These are phyloP conservation scores for Ochropleura plecta DNA, from an alignment of 2,888 invertebrate species.

Conservation along the genomic window DNA sequence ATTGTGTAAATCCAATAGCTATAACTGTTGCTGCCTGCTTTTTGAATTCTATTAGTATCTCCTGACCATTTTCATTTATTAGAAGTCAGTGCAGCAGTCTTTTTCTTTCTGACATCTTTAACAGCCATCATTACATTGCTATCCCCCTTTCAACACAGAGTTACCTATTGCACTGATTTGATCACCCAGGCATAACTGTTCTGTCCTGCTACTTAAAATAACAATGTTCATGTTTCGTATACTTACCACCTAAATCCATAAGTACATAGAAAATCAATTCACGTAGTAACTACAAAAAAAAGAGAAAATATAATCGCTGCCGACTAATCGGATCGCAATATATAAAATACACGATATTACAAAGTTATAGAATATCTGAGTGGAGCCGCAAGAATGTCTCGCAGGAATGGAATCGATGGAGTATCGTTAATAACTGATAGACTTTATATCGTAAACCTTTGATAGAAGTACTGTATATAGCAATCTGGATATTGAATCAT, in stretches of 20 bases:
- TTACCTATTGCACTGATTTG: neutral
- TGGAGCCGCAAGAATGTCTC: constrained; percentile 46
- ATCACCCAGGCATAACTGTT: too few relatives aligned
- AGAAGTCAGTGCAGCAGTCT: neutral
- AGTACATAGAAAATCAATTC: neutral
- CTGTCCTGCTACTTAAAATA: neutral
- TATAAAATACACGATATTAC: constrained; percentile 2
- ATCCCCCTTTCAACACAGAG: neutral
- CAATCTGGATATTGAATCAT: constrained; percentile 4
- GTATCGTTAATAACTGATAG: constrained; percentile 47
- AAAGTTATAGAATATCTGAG: constrained; percentile 43
- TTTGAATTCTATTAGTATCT: neutral
- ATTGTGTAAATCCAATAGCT: neutral
- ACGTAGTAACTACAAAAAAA: neutral
- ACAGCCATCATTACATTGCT: neutral
- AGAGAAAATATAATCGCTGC: neutral
- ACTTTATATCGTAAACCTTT: constrained; percentile 33
- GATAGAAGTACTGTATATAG: constrained; percentile 5
- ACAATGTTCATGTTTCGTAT: neutral
- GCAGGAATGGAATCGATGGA: constrained; percentile 40
- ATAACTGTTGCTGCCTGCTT: too few relatives aligned
- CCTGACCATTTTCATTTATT: neutral
- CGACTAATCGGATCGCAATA: constrained; percentile 28
- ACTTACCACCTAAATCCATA: neutral
- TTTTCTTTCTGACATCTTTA: neutral